These are phyloP conservation scores for Epinephelus fuscoguttatus DNA, from an alignment of 2,113 vertebrate species.

Conservation along the genomic window DNA sequence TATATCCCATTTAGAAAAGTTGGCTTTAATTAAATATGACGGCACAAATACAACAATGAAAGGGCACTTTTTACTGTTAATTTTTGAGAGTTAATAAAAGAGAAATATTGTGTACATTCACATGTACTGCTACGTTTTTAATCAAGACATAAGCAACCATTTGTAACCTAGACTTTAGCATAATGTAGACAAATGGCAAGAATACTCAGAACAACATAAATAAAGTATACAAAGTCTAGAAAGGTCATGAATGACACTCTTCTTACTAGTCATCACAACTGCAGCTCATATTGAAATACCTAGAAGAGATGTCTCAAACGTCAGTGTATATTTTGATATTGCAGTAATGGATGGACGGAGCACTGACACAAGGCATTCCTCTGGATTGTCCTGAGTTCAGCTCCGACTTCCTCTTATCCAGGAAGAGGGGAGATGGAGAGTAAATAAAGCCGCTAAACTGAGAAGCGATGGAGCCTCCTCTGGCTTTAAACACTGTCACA, in stretches of 20 bases:
- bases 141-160: not conserved
- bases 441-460: conserved; percentile 62
- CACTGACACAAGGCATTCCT: conserved; percentile 43
- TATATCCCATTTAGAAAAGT: not conserved
- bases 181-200: not conserved
- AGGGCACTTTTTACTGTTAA: not conserved
- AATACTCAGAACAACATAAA: conserved; percentile 13
- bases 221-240: conserved; percentile 7
- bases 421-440: conserved; percentile 29
- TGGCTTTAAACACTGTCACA: conserved; percentile 75
- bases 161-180: not conserved
- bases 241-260: conserved; percentile 2
- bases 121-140: not conserved
- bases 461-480: conserved; percentile 55
- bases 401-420: conserved; percentile 46
- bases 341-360: conserved; percentile 49
- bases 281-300: conserved; percentile 26
- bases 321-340: conserved; percentile 47
- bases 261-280: not conserved
- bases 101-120: not conserved
- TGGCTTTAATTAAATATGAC: not conserved
- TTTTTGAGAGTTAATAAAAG: not conserved
- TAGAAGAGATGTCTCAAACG: conserved; percentile 32
- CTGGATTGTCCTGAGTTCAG: conserved; percentile 32
- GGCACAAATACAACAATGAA: not conserved